Conservation (phyloP, 2,113 vertebrate species). For the Melanostigma gelatinosum region DNA sequence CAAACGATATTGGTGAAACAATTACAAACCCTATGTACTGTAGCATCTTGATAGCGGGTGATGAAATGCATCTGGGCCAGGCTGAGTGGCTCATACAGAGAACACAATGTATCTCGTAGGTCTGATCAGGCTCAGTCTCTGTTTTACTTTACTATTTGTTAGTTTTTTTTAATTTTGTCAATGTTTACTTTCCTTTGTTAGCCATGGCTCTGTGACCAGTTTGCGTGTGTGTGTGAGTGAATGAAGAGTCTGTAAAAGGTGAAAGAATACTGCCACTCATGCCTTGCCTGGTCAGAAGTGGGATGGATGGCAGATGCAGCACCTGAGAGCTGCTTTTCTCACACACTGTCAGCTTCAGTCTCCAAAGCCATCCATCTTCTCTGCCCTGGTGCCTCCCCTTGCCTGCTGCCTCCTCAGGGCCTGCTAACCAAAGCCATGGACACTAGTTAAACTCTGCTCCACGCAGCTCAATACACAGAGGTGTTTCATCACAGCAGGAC, state of each 20-base stretch:
- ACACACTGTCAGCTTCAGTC: slow-evolving; percentile 75
- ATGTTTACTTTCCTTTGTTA: slow-evolving; percentile 10
- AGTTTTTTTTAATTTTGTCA: background rate
- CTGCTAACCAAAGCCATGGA: slow-evolving; percentile 64
- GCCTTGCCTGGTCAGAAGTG: slow-evolving; percentile 68
- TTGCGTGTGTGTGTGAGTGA: slow-evolving; percentile 4
- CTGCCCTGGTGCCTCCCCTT: slow-evolving; percentile 54
- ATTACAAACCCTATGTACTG: slow-evolving; percentile 53
- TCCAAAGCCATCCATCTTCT: slow-evolving; percentile 77
- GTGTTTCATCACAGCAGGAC: slow-evolving; percentile 49
- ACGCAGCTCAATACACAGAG: slow-evolving; percentile 58
- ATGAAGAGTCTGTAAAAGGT: slow-evolving; percentile 59
- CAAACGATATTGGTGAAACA: slow-evolving; percentile 53
- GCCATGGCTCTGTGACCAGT: slow-evolving; percentile 10
- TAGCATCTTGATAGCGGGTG: slow-evolving; percentile 39
- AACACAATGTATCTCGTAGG: slow-evolving; percentile 17
- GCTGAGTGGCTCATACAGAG: slow-evolving; percentile 25
- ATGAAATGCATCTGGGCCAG: slow-evolving; percentile 36
- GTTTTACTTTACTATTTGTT: slow-evolving; percentile 5
- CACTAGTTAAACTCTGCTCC: slow-evolving; percentile 59
- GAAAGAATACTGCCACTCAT: slow-evolving; percentile 66
- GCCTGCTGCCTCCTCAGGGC: slow-evolving; percentile 54
- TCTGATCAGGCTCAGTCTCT: slow-evolving; percentile 26
- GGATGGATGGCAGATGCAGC: slow-evolving; percentile 80
- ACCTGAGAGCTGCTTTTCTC: slow-evolving; percentile 78